Evolutionary conservation across 2,797 vertebrate genomes (phyloP), one percentile per base, ranked within the genome.

Genomic region (Myotis findleyi): DNA sequence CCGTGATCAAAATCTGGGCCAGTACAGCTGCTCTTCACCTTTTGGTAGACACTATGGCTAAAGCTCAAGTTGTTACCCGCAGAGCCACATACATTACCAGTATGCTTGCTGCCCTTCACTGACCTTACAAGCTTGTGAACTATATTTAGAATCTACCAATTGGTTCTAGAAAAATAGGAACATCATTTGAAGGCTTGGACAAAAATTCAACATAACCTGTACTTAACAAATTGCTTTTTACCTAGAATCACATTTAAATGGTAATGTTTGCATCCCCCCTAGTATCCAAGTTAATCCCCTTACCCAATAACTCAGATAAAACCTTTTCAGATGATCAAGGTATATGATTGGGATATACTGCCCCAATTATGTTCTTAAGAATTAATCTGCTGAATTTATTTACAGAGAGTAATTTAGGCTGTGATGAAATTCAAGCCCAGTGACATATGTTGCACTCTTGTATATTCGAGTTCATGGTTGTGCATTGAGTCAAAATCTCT

Each of bases 271-370:
- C 23, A 25, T 68, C 38, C 85, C 9, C n/a, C n/a, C 62, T 13
- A 27, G 10, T 44, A 73, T 66, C 71, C n/a, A 57, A 87, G 51
- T 89, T 93, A 85, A 94, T 94, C 41, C 55, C 85, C 16, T 91
- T 87, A 91, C 25, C 57, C 69, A 92, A 57, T 51, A 92, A 90
- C 88, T 93, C 57, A 47, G 57, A 82, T 84, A 86, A 92, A 97
- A 90, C 27, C 38, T 93, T 96, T 94, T 55, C 62, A 73, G 75
- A 87, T 87, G 68, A 66, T 71, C 33, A 44, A 41, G 36, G 44
- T 64, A 17, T 30, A 14, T 14, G 4, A 76, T 71, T 13, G 89
- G 41, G 41, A 36, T 86, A 72, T 57, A 73, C 59, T 72, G 20
- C 21, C 77, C 33, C 64, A 77, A 73, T 87, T 73, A 94, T 82